phyloP scores from a whole-genome alignment of 2,888 invertebrate species.

The Epsilonema sp. region DNA sequence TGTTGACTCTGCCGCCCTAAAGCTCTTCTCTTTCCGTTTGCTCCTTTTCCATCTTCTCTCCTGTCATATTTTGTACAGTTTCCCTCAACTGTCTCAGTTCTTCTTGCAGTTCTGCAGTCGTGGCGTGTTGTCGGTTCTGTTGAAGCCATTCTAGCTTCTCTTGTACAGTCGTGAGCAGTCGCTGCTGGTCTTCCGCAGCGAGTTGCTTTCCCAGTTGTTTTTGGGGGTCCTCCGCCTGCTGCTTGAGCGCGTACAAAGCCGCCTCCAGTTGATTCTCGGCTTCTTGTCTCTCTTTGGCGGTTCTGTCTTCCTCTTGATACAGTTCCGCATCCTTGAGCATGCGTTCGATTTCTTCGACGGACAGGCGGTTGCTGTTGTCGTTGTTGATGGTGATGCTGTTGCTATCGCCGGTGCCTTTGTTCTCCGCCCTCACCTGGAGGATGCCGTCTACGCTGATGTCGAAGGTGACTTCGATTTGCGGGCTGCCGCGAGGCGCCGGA shows the following conservation, averaged over 20 bases:
- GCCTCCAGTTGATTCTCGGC: not conserved
- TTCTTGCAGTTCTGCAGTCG: too few relatives aligned
- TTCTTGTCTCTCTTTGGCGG: not conserved
- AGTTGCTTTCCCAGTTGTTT: too few relatives aligned
- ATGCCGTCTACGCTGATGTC: slow-evolving; percentile 38
- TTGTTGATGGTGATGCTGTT: slow-evolving; percentile 98
- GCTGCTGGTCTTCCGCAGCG: too few relatives aligned
- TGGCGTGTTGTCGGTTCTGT: too few relatives aligned
- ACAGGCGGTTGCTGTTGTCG: slow-evolving; percentile 85
- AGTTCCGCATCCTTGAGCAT: slow-evolving; percentile 99
- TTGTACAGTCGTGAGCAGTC: too few relatives aligned
- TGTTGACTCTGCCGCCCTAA: too few relatives aligned
- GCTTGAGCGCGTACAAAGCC: not conserved
- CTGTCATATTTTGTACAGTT: too few relatives aligned
- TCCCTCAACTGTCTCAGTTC: too few relatives aligned
- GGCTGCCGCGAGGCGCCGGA: not conserved
- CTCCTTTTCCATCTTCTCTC: too few relatives aligned
- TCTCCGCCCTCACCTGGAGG: slow-evolving; percentile 69
- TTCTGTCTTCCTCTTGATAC: slow-evolving; percentile 96
- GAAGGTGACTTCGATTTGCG: slow-evolving; percentile 17
- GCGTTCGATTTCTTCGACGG: slow-evolving; percentile 91
- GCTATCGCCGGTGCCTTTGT: slow-evolving; percentile 94
- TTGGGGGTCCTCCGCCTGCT: not conserved
- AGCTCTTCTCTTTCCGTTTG: too few relatives aligned
- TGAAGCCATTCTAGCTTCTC: too few relatives aligned